Evolutionary conservation across 2,888 invertebrate species (phyloP).

Genomic region (Nasonovia ribisnigri): DNA sequence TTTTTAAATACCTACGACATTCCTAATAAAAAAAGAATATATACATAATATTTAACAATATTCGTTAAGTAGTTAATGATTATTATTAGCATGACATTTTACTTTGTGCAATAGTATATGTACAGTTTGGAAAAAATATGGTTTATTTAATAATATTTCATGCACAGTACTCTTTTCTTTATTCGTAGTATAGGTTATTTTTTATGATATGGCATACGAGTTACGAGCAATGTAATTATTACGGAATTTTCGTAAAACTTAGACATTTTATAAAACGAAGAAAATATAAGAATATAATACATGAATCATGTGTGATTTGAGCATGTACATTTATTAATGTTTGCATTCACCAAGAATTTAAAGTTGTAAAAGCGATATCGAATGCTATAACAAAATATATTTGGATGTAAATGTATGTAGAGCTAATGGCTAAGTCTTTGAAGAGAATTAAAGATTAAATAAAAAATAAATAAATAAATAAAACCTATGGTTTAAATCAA

Average conservation of each 20-base stretch:
- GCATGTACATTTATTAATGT: background rate
- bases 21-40: background rate
- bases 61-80: background rate
- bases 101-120: background rate
- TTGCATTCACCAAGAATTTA: background rate
- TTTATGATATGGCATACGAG: background rate
- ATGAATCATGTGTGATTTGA: background rate
- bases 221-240: background rate
- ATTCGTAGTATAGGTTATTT: background rate
- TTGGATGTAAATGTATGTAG: background rate
- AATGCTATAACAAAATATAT: background rate
- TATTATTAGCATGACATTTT: background rate
- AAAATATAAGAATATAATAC: background rate
- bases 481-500: background rate
- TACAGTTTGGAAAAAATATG: background rate
- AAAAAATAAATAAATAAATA: background rate
- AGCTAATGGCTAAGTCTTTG: background rate
- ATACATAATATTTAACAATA: background rate
- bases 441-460: background rate
- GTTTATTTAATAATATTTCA: background rate
- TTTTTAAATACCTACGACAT: background rate
- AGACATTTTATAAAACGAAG: background rate
- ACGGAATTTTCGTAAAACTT: background rate
- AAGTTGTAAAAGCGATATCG: background rate
- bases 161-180: background rate